A percentile compares a stretch with the other conserved stretches of the same genome.
Evolutionary conservation across 2,113 vertebrate genomes (phyloP).

Genomic region (Zosterops hypoxanthus): DNA sequence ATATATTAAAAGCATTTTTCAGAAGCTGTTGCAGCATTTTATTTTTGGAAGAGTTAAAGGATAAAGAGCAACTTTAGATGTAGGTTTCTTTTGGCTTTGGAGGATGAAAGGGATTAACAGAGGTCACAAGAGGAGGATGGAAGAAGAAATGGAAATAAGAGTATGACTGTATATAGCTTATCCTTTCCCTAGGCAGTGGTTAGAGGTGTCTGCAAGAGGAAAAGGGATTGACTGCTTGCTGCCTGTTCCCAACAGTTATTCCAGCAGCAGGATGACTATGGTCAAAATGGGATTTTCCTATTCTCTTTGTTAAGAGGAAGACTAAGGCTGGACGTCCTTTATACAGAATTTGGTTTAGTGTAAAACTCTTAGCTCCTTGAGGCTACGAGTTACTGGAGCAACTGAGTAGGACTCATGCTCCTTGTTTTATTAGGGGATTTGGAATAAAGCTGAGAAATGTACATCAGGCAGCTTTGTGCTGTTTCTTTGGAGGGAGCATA

Average conservation of each 20-base stretch:
- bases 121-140: conserved; percentile 8
- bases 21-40: background rate
- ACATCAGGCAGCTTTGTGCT: background rate
- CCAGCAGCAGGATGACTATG: background rate
- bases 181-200: conserved; percentile 45
- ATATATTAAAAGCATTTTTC: background rate
- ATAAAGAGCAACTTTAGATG: conserved; percentile 19
- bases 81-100: conserved; percentile 12
- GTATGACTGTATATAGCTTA: background rate
- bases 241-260: background rate
- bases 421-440: conserved; percentile 4
- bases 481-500: background rate
- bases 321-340: background rate
- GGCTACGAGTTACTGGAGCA: background rate
- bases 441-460: background rate
- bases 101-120: conserved; percentile 43
- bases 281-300: conserved; percentile 50
- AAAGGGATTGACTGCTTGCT: background rate
- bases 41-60: conserved; percentile 9
- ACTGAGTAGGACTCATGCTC: background rate
- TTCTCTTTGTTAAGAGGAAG: background rate
- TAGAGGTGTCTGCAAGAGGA: background rate
- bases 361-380: background rate
- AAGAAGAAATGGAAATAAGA: conserved; percentile 7
- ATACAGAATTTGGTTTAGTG: background rate